Base-by-base conservation (phyloP, 2,797 vertebrate genomes). In the Coregonus sp. region DNA sequence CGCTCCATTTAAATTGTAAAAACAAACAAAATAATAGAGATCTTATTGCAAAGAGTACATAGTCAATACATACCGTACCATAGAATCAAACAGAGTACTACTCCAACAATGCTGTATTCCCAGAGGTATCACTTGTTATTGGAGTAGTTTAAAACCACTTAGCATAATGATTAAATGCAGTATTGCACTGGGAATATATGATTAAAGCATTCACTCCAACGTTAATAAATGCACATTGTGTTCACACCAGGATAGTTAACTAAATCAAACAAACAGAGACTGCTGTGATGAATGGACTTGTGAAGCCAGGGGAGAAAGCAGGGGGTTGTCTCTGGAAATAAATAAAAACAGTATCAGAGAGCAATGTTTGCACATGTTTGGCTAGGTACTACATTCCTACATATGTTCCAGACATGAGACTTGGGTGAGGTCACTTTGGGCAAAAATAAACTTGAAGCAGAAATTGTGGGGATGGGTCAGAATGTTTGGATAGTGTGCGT, bases 131-230 rank as follows among this genome's bases (percentile, higher is more conserved):
- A 78, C 83, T 78, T 74, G 74, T 69, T 82, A 68, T 33, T 72
- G 35, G 35, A 70, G 77, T 79, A 76, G 20, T 80, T 68, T 75
- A 67, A 79, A 67, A 79, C 52, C 73, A 77, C 74, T 79, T 80
- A 76, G 73, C 12, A 61, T 29, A 80, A 61, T 70, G n/a, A 70
- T 77, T 73, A 77, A 50, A 70, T 59, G 63, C 71, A 61, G 47
- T 70, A 69, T 78, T 56, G 20, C 35, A 29, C 66, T 37, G 75
- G 79, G 35, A 35, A 73, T 63, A 47, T 70, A 52, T 80, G 35
- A 80, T 84, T 71, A 67, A 75, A 75, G 63, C 54, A 37, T 74
- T 80, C 33, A 11, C 40, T 33, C 66, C n/a, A 75, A 75, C 29
- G 7, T 15, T 37, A 69, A 54, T 35, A 51, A n/a, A 52, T 56